A percentile compares a stretch with the other conserved stretches of the same genome.
These are phyloP conservation scores for Archivesica marissinica DNA, from an alignment of 1,140 invertebrate genomes.

Conservation along the genomic window DNA sequence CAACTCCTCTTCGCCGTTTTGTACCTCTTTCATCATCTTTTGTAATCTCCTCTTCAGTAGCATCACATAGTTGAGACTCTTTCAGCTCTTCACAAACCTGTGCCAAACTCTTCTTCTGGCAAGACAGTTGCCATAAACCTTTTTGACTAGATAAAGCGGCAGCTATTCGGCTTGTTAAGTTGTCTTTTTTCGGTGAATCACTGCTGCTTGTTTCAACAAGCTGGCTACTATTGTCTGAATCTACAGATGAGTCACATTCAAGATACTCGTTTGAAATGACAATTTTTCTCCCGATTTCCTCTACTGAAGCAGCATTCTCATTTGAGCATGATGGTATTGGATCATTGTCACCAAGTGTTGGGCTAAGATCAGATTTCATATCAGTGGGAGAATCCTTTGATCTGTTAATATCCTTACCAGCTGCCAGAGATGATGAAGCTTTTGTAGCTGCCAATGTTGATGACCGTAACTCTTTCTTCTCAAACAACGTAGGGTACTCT, in stretches of 20 bases:
- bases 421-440: slow-evolving; percentile 49
- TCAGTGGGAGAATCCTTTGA: neutral
- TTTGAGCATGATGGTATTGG: neutral
- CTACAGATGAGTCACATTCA: slow-evolving; percentile 49
- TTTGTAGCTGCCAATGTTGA: slow-evolving; percentile 57
- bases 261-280: neutral
- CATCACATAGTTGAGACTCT: neutral
- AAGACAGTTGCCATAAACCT: slow-evolving; percentile 51
- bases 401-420: neutral
- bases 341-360: neutral
- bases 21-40: neutral
- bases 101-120: slow-evolving; percentile 12
- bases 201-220: neutral
- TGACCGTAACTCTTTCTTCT: slow-evolving; percentile 52
- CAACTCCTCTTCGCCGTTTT: neutral
- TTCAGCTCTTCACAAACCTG: neutral
- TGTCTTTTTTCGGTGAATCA: slow-evolving; percentile 11
- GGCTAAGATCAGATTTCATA: neutral
- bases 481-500: slow-evolving; percentile 1
- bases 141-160: slow-evolving; percentile 57
- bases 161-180: slow-evolving; percentile 42
- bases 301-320: neutral
- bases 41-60: neutral
- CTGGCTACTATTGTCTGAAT: neutral
- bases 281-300: neutral